These are phyloP conservation scores for Rhagonycha fulva DNA, from an alignment of 2,888 invertebrate species.

Conservation along the genomic window DNA sequence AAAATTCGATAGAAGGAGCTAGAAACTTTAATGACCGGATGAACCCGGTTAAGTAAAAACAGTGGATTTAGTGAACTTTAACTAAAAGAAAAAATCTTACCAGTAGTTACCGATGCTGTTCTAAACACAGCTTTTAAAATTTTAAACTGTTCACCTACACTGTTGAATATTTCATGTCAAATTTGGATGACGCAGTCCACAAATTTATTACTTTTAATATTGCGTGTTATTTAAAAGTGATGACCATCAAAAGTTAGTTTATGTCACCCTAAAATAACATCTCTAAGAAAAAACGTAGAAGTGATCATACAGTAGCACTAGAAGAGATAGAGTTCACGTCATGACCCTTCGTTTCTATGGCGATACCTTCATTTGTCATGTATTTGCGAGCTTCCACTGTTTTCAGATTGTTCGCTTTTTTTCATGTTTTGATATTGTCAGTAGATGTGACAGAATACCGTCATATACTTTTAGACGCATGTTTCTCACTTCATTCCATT, in stretches of 20 bases:
- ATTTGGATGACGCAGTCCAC: not conserved
- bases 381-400: slow-evolving; percentile 34
- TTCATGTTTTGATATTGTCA: slow-evolving; percentile 32
- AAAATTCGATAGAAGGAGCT: too few relatives aligned
- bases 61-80: too few relatives aligned
- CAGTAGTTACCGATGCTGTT: too few relatives aligned
- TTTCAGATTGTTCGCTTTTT: slow-evolving; percentile 34
- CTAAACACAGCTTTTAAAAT: not conserved
- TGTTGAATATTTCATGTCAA: not conserved
- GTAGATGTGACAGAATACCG: slow-evolving; percentile 28
- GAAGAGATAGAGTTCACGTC: slow-evolving; percentile 22
- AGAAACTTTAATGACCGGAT: too few relatives aligned
- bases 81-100: too few relatives aligned
- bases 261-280: slow-evolving; percentile 22
- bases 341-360: slow-evolving; percentile 32
- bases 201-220: not conserved
- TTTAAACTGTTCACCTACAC: not conserved
- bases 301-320: slow-evolving; percentile 19
- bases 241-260: slow-evolving; percentile 9
- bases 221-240: slow-evolving; percentile 4
- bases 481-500: slow-evolving; percentile 23
- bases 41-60: too few relatives aligned
- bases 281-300: slow-evolving; percentile 13
- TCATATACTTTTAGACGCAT: slow-evolving; percentile 28
- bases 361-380: slow-evolving; percentile 38